Evolutionary conservation across 2,797 vertebrate species (phyloP).

Genomic region (Gorsachius magnificus): DNA sequence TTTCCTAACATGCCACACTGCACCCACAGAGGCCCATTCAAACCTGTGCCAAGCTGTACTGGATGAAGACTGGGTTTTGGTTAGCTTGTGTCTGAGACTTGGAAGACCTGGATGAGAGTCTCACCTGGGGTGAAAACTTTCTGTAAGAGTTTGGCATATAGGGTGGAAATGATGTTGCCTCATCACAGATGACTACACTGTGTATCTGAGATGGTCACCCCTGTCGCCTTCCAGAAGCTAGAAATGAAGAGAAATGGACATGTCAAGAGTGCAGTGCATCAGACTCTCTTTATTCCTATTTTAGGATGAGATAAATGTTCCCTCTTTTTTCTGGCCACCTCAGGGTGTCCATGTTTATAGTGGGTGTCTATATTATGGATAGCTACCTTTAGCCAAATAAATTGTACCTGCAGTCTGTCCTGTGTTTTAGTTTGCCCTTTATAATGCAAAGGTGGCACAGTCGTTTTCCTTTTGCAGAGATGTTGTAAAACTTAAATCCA

Average conservation of each 20-base stretch:
- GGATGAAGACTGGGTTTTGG: not conserved
- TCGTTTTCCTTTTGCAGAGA: not conserved
- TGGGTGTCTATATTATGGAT: not conserved
- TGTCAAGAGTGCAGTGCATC: not conserved
- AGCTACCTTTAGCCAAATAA: not conserved
- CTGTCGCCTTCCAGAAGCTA: not conserved
- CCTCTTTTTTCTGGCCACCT: not conserved
- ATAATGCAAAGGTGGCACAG: rapidly evolving
- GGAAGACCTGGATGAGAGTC: not conserved
- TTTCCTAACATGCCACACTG: not conserved
- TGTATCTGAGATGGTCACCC: not conserved
- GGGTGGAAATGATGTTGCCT: not conserved
- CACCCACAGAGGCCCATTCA: not conserved
- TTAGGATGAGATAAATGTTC: not conserved
- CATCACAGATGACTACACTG: not conserved
- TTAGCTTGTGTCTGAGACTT: not conserved
- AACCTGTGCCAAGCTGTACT: not conserved
- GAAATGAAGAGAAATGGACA: not conserved
- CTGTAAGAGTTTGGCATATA: not conserved
- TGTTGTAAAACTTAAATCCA: not conserved
- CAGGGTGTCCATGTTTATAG: not conserved
- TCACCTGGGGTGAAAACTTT: not conserved
- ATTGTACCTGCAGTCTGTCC: not conserved
- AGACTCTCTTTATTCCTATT: not conserved
- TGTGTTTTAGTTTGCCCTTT: not conserved